Conservation (phyloP, 1,140 invertebrate genomes). For the Chymomyza costata region DNA sequence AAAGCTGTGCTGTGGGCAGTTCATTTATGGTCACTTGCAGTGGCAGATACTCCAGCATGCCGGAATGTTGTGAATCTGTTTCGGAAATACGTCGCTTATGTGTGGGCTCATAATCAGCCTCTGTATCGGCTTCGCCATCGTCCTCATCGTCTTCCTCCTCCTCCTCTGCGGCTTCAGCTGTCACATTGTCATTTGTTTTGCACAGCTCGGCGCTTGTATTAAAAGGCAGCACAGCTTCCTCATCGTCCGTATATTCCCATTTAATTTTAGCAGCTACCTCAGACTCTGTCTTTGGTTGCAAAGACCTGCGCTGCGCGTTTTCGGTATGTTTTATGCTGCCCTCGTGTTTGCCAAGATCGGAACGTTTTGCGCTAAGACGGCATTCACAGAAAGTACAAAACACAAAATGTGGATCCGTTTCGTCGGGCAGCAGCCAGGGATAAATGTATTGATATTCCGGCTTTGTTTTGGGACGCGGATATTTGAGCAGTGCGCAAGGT, state of each 20-base stretch:
- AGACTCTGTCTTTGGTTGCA: constrained; percentile 3
- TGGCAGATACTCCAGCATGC: constrained; percentile 51
- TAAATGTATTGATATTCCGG: constrained; percentile 56
- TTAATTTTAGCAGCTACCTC: constrained; percentile 14
- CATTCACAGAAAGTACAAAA: constrained; percentile 60
- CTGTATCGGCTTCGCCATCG: not conserved
- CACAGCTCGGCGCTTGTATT: constrained; percentile 6
- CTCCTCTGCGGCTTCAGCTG: constrained; percentile 22
- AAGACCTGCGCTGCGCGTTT: constrained; percentile 44
- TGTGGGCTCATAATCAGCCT: constrained; percentile 37
- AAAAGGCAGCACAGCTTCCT: constrained; percentile 38
- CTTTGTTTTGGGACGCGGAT: constrained; percentile 59
- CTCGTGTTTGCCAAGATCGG: constrained; percentile 58
- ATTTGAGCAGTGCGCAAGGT: constrained; percentile 52
- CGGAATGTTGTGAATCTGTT: constrained; percentile 56
- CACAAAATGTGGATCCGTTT: constrained; percentile 63
- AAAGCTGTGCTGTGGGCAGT: constrained; percentile 27
- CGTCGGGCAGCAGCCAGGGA: constrained; percentile 56
- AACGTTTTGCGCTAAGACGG: constrained; percentile 55
- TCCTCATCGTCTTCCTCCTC: constrained; percentile 20
- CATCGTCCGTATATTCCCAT: constrained; percentile 57
- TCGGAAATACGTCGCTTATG: constrained; percentile 35
- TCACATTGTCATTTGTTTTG: constrained; percentile 20
- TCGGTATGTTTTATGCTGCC: constrained; percentile 63
- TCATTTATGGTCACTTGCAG: constrained; percentile 61